A percentile compares a stretch with the other conserved stretches of the same genome.
Evolutionary conservation across 2,113 vertebrate genomes (phyloP).

Genomic region (Larimichthys polyactis): DNA sequence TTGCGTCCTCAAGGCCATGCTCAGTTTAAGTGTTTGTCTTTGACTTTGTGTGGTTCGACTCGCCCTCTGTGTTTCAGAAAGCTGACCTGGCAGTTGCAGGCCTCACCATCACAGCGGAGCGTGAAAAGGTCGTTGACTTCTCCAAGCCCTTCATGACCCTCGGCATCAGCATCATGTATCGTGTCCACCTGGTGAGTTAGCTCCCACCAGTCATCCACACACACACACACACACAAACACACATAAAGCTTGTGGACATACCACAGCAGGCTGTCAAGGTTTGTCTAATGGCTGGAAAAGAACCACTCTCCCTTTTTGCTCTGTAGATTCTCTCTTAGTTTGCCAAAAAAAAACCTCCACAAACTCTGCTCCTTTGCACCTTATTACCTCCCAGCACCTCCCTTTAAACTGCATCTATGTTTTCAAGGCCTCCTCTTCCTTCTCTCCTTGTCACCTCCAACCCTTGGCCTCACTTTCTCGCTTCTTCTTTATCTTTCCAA

Average conservation of each 20-base stretch:
- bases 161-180: constrained; percentile 98
- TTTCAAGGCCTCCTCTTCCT: constrained; percentile 7
- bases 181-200: constrained; percentile 95
- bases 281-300: constrained; percentile 63
- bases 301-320: constrained; percentile 32
- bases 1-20: background rate
- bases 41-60: constrained; percentile 16
- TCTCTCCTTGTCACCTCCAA: background rate
- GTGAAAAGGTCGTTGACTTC: constrained; percentile 99
- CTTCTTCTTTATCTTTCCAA: constrained; percentile 8
- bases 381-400: constrained; percentile 32
- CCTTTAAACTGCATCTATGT: constrained; percentile 5
- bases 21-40: background rate
- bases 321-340: constrained; percentile 23
- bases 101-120: constrained; percentile 96
- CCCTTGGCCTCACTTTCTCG: background rate
- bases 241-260: constrained; percentile 17
- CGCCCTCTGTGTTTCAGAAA: constrained; percentile 87
- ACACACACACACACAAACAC: background rate
- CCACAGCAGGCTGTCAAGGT: constrained; percentile 27
- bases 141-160: constrained; percentile 99
- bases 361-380: constrained; percentile 30
- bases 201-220: background rate
- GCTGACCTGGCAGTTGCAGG: constrained; percentile 96
- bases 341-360: constrained; percentile 52